Evolutionary conservation across 2,113 vertebrate species (phyloP).

Genomic region (Trogon surrucura): DNA sequence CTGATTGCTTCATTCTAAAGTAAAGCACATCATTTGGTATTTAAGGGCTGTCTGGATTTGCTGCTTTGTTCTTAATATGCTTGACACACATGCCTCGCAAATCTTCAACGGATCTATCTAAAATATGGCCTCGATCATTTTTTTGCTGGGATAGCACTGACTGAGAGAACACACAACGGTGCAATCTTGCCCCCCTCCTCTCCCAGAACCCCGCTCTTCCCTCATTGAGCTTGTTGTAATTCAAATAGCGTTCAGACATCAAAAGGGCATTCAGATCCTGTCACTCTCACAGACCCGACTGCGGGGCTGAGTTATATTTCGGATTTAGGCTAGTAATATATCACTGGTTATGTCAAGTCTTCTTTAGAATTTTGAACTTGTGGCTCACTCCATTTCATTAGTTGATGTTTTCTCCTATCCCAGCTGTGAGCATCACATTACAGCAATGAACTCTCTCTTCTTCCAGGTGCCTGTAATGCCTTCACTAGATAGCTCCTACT

Average conservation of each 20-base stretch:
- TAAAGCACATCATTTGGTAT: background rate
- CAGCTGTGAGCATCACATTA: background rate
- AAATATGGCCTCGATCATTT: background rate
- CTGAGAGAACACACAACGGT: background rate
- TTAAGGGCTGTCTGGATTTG: constrained; percentile 19
- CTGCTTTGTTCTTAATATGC: background rate
- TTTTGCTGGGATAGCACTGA: background rate
- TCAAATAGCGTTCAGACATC: background rate
- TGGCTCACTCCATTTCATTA: constrained; percentile 3
- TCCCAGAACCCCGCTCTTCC: background rate
- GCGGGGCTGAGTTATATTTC: constrained; percentile 3
- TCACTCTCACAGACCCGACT: background rate
- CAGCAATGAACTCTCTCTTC: background rate
- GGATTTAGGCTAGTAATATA: background rate
- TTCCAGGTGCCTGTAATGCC: background rate
- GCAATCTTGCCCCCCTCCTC: too few species aligned
- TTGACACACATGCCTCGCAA: background rate
- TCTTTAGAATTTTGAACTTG: background rate
- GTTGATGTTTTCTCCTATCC: background rate
- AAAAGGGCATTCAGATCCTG: background rate
- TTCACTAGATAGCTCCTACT: background rate
- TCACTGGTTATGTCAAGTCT: background rate
- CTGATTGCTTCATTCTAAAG: constrained; percentile 5
- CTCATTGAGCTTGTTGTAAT: background rate
- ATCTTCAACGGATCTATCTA: background rate